Evolutionary conservation across 2,113 vertebrate species (phyloP), one percentile per base, ranked within the genome.

Genomic region (Rhynchomys soricoides): DNA sequence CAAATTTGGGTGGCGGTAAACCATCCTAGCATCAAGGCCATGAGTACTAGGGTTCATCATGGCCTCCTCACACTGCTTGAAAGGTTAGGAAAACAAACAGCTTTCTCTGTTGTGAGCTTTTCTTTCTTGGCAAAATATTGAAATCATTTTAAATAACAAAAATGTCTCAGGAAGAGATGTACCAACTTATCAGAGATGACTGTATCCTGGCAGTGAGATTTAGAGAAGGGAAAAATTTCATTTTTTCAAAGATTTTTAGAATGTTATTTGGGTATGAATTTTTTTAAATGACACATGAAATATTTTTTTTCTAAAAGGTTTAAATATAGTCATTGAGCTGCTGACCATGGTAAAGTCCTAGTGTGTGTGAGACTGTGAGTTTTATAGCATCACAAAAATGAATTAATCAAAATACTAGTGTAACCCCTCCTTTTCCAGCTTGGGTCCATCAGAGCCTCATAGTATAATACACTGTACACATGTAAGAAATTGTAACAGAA

Each of bases 191-290:
- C 52, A 22, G 64, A 29, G 34, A 29, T 59, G 64, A 81, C 10
- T 59, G 10, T 82, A 19, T 75, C 22, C 55, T 81, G 88, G 43
- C 31, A 78, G 12, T 26, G 7, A 92, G 62, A 85, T 64, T 57
- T n/a, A 55, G 21, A 86, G 40, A 86, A 89, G n/a, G n/a, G 10
- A 11, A 4, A 43, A 48, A 3, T 89, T 93, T 71, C 29, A 31
- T 96, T 88, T 91, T 19, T 37, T 95, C 15, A 82, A 24, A 0
- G 77, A 52, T 89, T 78, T 95, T 94, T 77, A 79, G 73, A 86
- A 50, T 57, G 55, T 40, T 73, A 74, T 17, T 50, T 85, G 40
- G 26, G 43, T 86, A 37, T 37, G 31, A 48, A 15, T 15, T 11
- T 86, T 48, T 66, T 83, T 62, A 90, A 85, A 50, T 90, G 92